Conservation (phyloP, 2,888 invertebrate genomes). For the Drosophila barbarae region DNA sequence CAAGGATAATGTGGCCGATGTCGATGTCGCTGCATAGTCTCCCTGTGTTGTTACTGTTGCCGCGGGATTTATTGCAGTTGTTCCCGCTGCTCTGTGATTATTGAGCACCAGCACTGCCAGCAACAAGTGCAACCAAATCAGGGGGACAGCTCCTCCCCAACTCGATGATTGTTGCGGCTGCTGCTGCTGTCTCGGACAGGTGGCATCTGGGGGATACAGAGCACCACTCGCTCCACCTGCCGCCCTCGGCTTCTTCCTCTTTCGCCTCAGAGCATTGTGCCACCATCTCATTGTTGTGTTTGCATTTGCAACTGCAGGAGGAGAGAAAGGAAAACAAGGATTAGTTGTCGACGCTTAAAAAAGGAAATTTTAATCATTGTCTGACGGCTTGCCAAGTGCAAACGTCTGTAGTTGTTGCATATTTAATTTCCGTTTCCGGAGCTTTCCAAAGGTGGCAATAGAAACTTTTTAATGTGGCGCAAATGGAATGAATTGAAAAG, state of each 20-base stretch:
- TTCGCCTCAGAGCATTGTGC: conserved; percentile 73
- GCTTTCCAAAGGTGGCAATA: not conserved
- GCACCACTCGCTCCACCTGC: not conserved
- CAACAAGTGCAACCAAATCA: conserved; percentile 51
- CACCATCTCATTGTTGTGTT: conserved; percentile 79
- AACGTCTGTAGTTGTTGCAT: not conserved
- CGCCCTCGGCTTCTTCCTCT: conserved; percentile 56
- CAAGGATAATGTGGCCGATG: conserved; percentile 14
- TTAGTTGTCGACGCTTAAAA: conserved; percentile 13
- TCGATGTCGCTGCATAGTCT: conserved; percentile 35
- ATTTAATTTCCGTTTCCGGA: conserved; percentile 1
- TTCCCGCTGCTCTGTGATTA: conserved; percentile 45
- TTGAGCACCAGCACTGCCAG: conserved; percentile 57
- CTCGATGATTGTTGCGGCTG: conserved; percentile 55
- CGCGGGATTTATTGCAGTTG: conserved; percentile 44
- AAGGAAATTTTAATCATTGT: conserved; percentile 15
- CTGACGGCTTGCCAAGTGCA: not conserved
- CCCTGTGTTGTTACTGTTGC: conserved; percentile 37
- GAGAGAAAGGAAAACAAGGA: conserved; percentile 26
- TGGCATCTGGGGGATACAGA: conserved; percentile 18
- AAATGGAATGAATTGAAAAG: not conserved
- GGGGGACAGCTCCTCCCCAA: conserved; percentile 36
- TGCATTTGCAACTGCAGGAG: conserved; percentile 74
- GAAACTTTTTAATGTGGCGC: not conserved
- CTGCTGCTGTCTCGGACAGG: conserved; percentile 58